Conservation (phyloP, 2,888 invertebrate species). For the Pelosia muscerda region DNA sequence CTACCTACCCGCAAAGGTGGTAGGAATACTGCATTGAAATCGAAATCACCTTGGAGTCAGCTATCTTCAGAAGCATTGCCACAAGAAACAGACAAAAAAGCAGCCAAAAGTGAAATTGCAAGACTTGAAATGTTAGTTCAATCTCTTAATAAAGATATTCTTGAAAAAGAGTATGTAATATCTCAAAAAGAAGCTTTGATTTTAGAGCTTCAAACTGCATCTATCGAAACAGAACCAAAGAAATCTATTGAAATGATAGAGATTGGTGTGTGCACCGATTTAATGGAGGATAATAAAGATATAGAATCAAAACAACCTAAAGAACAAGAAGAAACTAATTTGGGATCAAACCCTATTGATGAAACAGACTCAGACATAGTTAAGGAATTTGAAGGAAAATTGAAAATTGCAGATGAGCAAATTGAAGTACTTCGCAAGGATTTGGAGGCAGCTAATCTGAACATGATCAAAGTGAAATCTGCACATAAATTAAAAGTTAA, state of each 20-base stretch:
- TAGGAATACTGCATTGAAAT: slow-evolving; percentile 76
- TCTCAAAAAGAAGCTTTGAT: slow-evolving; percentile 81
- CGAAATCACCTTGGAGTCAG: slow-evolving; percentile 82
- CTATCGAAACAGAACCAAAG: slow-evolving; percentile 47
- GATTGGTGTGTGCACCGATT: slow-evolving; percentile 64
- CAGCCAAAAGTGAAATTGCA: slow-evolving; percentile 67
- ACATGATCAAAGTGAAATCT: slow-evolving; percentile 91
- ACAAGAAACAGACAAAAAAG: slow-evolving; percentile 76
- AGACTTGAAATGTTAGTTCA: slow-evolving; percentile 77
- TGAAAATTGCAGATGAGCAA: slow-evolving; percentile 78
- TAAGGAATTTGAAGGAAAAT: slow-evolving; percentile 75
- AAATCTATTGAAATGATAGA: slow-evolving; percentile 55
- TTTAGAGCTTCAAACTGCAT: slow-evolving; percentile 62
- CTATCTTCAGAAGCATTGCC: slow-evolving; percentile 73
- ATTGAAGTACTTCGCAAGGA: slow-evolving; percentile 88
- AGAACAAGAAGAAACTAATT: slow-evolving; percentile 27
- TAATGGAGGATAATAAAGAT: slow-evolving; percentile 34
- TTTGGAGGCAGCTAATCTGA: slow-evolving; percentile 91
- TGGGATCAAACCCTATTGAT: slow-evolving; percentile 40
- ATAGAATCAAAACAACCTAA: slow-evolving; percentile 31
- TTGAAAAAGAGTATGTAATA: slow-evolving; percentile 79
- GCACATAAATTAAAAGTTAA: slow-evolving; percentile 91
- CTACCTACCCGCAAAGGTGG: slow-evolving; percentile 75
- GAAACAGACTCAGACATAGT: slow-evolving; percentile 43
- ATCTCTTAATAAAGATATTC: slow-evolving; percentile 81